A percentile compares a stretch with the other conserved stretches of the same genome.
Conservation (phyloP, 2,113 vertebrate genomes). For the Cochlearius cochlearius region DNA sequence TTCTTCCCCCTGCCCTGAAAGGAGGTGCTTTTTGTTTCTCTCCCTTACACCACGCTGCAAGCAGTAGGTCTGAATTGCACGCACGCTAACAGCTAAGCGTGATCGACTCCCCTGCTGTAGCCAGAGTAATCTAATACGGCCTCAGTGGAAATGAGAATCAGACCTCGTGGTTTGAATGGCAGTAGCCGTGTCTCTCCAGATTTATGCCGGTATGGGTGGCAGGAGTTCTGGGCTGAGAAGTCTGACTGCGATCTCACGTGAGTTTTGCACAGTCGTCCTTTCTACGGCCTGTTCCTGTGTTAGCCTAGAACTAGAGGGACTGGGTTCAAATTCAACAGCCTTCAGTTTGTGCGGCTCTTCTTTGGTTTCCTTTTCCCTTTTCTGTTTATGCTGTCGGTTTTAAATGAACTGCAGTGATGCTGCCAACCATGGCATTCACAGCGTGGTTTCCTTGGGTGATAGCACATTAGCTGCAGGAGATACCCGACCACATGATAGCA, state of each 20-base stretch:
- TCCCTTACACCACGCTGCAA: background rate
- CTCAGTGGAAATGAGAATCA: background rate
- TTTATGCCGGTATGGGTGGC: background rate
- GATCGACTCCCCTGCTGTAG: rapidly evolving
- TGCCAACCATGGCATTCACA: background rate
- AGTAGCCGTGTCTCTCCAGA: background rate
- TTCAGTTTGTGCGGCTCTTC: background rate
- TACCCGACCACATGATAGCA: background rate
- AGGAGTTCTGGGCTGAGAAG: background rate
- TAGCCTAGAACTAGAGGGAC: background rate
- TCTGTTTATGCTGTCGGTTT: background rate
- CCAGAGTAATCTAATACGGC: rapidly evolving
- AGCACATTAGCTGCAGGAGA: background rate
- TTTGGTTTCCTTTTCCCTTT: background rate
- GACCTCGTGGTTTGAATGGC: background rate
- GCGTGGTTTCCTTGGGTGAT: rapidly evolving
- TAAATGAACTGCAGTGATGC: background rate
- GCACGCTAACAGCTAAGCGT: rapidly evolving
- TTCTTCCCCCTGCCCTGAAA: background rate
- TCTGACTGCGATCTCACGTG: background rate
- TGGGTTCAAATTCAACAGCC: background rate
- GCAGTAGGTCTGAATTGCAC: background rate
- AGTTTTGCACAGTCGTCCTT: background rate
- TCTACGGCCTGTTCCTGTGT: background rate
- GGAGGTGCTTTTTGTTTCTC: background rate